Evolutionary conservation across 2,797 vertebrate species (phyloP).

Genomic region (Ptychobarbus kaznakovi): DNA sequence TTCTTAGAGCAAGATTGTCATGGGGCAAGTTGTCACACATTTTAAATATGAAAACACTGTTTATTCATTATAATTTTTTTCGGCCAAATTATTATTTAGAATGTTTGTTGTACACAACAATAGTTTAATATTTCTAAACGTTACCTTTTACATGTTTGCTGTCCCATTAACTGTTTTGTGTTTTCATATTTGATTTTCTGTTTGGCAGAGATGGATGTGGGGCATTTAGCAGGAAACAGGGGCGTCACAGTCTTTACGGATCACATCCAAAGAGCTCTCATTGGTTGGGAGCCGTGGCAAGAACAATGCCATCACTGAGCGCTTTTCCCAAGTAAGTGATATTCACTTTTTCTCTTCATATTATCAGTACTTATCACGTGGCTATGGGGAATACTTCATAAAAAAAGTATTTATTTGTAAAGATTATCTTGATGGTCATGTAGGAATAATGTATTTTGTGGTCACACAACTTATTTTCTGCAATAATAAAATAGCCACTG

Average conservation of each 20-base stretch:
- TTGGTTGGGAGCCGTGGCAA: conserved; percentile 84
- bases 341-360: background rate
- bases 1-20: background rate
- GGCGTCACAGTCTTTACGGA: conserved; percentile 87
- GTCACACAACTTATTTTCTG: background rate
- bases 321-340: conserved; percentile 92
- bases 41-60: background rate
- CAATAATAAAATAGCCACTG: background rate
- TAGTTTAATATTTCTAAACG: background rate
- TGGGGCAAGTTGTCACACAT: background rate
- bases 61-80: background rate
- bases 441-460: background rate
- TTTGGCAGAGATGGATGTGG: conserved; percentile 81
- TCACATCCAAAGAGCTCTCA: conserved; percentile 93
- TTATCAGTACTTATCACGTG: background rate
- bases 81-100: background rate
- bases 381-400: background rate
- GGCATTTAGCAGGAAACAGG: conserved; percentile 85
- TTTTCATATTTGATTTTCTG: background rate
- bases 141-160: background rate
- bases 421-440: background rate
- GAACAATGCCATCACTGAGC: conserved; percentile 84
- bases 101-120: background rate
- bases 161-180: background rate
- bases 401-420: background rate